phyloP scores from a whole-genome alignment of 1,140 invertebrate genomes.

The Caerostris extrusa region DNA sequence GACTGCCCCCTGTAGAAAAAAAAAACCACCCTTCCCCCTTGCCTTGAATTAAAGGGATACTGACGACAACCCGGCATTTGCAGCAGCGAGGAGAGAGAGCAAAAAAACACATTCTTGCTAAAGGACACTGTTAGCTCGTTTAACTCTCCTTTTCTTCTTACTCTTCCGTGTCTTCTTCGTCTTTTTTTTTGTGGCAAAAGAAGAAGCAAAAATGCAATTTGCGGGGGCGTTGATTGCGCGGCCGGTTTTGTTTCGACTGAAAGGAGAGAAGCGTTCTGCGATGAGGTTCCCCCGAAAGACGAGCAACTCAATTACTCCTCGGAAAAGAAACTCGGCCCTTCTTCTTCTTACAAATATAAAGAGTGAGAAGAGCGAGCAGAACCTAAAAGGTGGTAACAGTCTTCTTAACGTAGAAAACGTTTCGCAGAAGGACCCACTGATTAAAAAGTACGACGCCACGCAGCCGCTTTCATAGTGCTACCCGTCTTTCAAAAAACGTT shows the following conservation, averaged over 20 bases:
- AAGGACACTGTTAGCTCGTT: constrained; percentile 41
- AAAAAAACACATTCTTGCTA: constrained; percentile 14
- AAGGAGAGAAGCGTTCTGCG: no score
- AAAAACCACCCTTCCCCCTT: background rate
- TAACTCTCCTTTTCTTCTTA: background rate
- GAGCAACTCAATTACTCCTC: background rate
- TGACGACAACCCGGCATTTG: background rate
- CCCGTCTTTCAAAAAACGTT: no score
- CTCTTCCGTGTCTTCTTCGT: background rate
- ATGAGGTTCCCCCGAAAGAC: background rate
- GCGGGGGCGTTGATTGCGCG: background rate
- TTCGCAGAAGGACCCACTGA: no score
- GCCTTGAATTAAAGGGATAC: constrained; percentile 4
- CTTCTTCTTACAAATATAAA: no score
- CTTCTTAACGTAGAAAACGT: no score
- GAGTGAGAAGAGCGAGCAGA: no score
- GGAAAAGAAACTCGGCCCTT: no score
- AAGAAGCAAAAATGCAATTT: background rate
- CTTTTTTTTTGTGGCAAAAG: constrained; percentile 1
- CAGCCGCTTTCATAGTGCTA: no score
- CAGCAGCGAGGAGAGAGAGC: background rate
- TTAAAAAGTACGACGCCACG: no score
- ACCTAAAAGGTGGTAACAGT: no score
- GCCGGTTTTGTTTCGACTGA: background rate
- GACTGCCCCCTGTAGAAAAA: background rate